Base-by-base conservation (phyloP, 2,888 invertebrate species). In the Steinernema carpocapsae region DNA sequence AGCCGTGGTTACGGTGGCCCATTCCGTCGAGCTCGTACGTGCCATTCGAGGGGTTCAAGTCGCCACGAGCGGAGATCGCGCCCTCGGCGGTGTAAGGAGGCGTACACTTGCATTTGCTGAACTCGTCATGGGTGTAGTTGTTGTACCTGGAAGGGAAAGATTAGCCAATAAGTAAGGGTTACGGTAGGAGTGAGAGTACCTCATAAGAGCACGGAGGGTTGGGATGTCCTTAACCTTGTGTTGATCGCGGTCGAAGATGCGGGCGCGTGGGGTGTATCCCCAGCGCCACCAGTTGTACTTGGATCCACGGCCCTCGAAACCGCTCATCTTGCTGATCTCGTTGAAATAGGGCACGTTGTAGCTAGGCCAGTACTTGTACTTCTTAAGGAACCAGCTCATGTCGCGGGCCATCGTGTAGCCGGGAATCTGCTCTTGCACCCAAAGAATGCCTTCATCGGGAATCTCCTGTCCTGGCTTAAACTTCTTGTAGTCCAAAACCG, bases 391-490 rank as follows among this genome's bases (percentile, higher is more conserved):
- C 85, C 85, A 86, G 4, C 86, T 86, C 79, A 86, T 78, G 73
- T 86, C 86, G 43, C 83, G 79, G 46, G 79, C 76, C 48, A 78
- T 79, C 12, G 80, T 80, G 78, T 75, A 83, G 43, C 86, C 85
- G 14, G 90, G 90, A 45, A 90, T 86, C 82, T 95, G 95, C 88
- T 95, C 95, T 1, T 93, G 89, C 64, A 94, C 90, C 91, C 92
- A 92, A 2, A 92, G 89, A 51, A 92, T 87, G n/a, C 91, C 85
- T 24, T 77, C 81, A n/a, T 85, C 79, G 2, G 84, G 85, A 45
- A 88, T 78, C 12, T 85, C 82, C 73, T 84, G 83, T 7, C 89
- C 88, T 0, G 91, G 90, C 56, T 84, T 88, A 42, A 76, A 77
- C 1, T 45, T 43, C 42, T 76, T 77, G 73, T 76, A 92, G 88